These are phyloP conservation scores for Bombus superbus DNA, from an alignment of 1,140 invertebrate genomes.

Conservation along the genomic window DNA sequence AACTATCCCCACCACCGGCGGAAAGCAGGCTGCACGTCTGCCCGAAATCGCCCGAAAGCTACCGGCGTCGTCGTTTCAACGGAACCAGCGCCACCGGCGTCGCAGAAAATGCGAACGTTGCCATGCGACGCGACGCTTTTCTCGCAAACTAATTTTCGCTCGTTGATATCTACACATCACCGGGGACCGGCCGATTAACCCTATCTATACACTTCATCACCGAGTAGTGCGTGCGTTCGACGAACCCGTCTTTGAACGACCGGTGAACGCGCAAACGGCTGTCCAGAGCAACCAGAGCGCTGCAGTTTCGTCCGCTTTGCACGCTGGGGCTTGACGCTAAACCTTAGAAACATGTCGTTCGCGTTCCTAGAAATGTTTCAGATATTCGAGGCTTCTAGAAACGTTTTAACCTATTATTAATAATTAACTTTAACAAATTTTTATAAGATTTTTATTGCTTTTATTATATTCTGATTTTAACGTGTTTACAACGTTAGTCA, in stretches of 20 bases:
- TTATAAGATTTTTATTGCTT: too few relatives aligned
- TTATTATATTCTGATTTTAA: too few relatives aligned
- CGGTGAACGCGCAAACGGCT: not conserved
- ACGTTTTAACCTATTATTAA: not conserved
- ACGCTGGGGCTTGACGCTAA: not conserved
- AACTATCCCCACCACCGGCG: slow-evolving; percentile 13
- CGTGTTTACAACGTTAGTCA: too few relatives aligned
- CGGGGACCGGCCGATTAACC: not conserved
- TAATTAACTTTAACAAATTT: too few relatives aligned
- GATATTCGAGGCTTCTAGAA: not conserved
- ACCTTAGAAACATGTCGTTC: not conserved
- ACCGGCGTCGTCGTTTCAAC: slow-evolving; percentile 15
- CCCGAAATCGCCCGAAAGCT: slow-evolving; percentile 59
- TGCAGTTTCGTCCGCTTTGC: not conserved
- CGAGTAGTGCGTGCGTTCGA: not conserved
- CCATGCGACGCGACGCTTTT: not conserved
- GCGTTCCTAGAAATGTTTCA: not conserved
- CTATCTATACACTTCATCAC: not conserved
- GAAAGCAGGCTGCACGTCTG: slow-evolving; percentile 22
- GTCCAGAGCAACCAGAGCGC: not conserved
- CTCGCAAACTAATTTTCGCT: not conserved
- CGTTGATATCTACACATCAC: not conserved
- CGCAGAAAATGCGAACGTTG: slow-evolving; percentile 26
- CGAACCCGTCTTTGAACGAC: not conserved
- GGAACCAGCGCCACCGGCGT: slow-evolving; percentile 9